Conservation (phyloP, 1,140 invertebrate genomes). For the Nebria ingens region DNA sequence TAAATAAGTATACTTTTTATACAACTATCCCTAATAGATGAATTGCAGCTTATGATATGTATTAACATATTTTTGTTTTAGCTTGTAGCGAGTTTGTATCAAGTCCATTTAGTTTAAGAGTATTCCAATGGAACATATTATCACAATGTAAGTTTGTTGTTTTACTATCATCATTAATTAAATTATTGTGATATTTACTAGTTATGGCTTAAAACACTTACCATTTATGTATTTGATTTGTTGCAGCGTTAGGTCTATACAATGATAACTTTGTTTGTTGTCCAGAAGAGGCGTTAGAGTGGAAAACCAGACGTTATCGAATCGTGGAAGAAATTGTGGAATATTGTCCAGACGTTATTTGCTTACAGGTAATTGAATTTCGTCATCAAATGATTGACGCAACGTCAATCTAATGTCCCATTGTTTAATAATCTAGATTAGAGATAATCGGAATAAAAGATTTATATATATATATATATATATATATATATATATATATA, state of each 20-base stretch:
- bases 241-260: slow-evolving; percentile 55
- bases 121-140: slow-evolving; percentile 68
- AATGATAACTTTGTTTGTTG: slow-evolving; percentile 67
- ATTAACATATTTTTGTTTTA: slow-evolving; percentile 27
- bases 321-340: slow-evolving; percentile 63
- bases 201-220: slow-evolving; percentile 12
- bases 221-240: slow-evolving; percentile 18
- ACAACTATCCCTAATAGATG: too few relatives aligned
- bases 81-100: slow-evolving; percentile 33
- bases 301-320: slow-evolving; percentile 53
- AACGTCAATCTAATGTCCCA: too few relatives aligned
- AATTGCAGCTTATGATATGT: too few relatives aligned
- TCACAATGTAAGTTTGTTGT: slow-evolving; percentile 53
- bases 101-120: slow-evolving; percentile 38
- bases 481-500: too few relatives aligned
- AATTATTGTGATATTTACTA: background rate
- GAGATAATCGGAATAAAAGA: too few relatives aligned
- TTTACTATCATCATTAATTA: slow-evolving; percentile 4
- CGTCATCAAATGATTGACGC: too few relatives aligned
- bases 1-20: too few relatives aligned
- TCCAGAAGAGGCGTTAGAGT: slow-evolving; percentile 57
- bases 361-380: slow-evolving; percentile 56
- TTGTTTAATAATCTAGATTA: too few relatives aligned
- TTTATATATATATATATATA: too few relatives aligned
- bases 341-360: slow-evolving; percentile 60